Conservation (phyloP, 2,797 vertebrate species). For the Clamator glandarius region DNA sequence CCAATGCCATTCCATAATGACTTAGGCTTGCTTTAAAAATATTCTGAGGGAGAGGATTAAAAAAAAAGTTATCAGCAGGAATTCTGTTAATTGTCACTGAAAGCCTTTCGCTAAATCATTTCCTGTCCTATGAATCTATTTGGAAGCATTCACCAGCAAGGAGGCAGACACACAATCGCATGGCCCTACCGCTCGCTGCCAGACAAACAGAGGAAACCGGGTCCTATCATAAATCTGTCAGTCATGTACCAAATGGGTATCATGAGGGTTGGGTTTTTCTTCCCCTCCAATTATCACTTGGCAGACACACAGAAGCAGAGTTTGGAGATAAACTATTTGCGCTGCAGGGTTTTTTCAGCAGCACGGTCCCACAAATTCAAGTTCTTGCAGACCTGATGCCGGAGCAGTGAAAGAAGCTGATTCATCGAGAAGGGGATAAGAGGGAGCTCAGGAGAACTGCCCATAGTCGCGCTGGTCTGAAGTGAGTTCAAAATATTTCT, state of each 20-base stretch:
- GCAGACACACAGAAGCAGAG: neutral
- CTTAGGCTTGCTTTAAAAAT: conserved; percentile 17
- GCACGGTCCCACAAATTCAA: neutral
- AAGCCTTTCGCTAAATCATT: conserved; percentile 63
- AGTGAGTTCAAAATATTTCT: neutral
- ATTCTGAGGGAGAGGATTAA: neutral
- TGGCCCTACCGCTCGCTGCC: neutral
- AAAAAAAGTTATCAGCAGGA: conserved; percentile 66
- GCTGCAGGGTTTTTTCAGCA: neutral
- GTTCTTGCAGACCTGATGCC: neutral
- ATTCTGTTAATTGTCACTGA: conserved; percentile 70
- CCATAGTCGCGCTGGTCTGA: fast-evolving
- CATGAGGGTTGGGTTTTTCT: neutral
- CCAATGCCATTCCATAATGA: neutral
- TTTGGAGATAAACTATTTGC: neutral
- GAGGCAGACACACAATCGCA: neutral
- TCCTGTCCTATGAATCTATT: conserved; percentile 69
- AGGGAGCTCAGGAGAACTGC: neutral
- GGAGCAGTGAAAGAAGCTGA: neutral
- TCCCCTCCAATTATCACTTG: conserved; percentile 9
- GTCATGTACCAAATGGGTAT: conserved; percentile 15
- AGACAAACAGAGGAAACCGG: conserved; percentile 74
- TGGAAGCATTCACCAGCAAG: neutral
- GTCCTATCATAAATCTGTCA: conserved; percentile 69
- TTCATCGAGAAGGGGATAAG: fast-evolving